Base-by-base conservation (phyloP, 2,113 vertebrate species). In the Larimichthys crocea region DNA sequence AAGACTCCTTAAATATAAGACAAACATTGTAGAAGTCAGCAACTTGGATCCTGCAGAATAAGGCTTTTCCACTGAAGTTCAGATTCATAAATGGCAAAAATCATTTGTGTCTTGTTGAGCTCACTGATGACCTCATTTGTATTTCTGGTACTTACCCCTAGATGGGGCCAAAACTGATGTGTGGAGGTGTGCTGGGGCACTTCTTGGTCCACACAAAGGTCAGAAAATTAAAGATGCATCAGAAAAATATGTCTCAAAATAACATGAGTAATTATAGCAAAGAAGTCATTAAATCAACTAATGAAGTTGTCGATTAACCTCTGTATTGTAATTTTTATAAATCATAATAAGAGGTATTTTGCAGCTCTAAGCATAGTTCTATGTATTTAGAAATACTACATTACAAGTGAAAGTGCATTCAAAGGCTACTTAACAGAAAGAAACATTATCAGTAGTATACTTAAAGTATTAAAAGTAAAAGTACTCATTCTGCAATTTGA, bases 21-120 rank as follows among this genome's bases (percentile, higher is more conserved):
- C 71, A 31, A 1, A 14, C 42, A 71, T n/a, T 40, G 52, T 19
- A 24, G 14, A 80, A 40, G 31, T 63, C 48, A 72, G 49, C 22
- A 6, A 14, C 44, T 65, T 62, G 22, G 31, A 50, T 59, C 11
- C 7, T 29, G 61, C 2, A 29, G 19, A 84, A 49, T 22, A 44
- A 57, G 5, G 14, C 52, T 14, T 24, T 61, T 55, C 29, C 35
- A 0, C 46, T 15, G 67, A 62, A 31, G 31, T 55, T 35, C 35
- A 53, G 8, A 74, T 48, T 59, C 3, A 74, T 62, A 68, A 65
- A 72, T 53, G 49, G 12, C 29, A 74, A 11, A 46, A 63, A 22
- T 84, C 20, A 9, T 71, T 53, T 64, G 64, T 19, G 44, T 15
- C 52, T 65, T 16, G 15, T n/a, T 82, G 74, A 86, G 61, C 63